These are phyloP conservation scores for Solenopsis fugax DNA, from an alignment of 1,140 invertebrate genomes.

Conservation along the genomic window DNA sequence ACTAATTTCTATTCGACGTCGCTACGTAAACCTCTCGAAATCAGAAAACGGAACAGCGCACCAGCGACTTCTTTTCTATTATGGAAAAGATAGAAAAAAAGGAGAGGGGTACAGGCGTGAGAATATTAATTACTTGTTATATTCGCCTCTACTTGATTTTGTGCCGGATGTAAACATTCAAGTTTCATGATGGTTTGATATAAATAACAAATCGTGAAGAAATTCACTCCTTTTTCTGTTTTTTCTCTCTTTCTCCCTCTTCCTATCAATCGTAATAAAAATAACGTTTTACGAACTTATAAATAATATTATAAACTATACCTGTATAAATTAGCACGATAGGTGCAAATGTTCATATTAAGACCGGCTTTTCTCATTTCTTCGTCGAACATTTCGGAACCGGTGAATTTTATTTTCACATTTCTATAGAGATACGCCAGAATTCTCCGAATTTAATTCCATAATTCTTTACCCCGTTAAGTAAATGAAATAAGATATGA, in stretches of 20 bases:
- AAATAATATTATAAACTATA: slow-evolving; percentile 78
- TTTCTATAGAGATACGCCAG: not conserved
- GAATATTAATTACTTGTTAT: slow-evolving; percentile 74
- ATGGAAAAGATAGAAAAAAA: slow-evolving; percentile 5
- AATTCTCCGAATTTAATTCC: not conserved
- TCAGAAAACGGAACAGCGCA: not conserved
- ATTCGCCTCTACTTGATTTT: slow-evolving; percentile 72
- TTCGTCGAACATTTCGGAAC: not conserved
- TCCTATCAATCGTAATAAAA: slow-evolving; percentile 70
- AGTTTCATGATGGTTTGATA: slow-evolving; percentile 79
- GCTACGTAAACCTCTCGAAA: slow-evolving; percentile 45
- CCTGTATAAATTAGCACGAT: slow-evolving; percentile 70
- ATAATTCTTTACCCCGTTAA: not conserved
- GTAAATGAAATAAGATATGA: slow-evolving; percentile 1
- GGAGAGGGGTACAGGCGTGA: not conserved
- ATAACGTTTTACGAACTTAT: slow-evolving; percentile 72
- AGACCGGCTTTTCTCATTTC: not conserved
- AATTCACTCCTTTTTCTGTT: slow-evolving; percentile 62
- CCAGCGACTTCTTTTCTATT: not conserved
- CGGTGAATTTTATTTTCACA: not conserved
- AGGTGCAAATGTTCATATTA: slow-evolving; percentile 66
- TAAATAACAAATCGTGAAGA: slow-evolving; percentile 72
- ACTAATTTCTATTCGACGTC: slow-evolving; percentile 47
- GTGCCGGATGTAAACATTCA: slow-evolving; percentile 79
- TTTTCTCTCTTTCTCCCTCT: slow-evolving; percentile 65